phyloP scores from a whole-genome alignment of 1,140 invertebrate genomes.

The Pachyrhynchus sulphureomaculatus region DNA sequence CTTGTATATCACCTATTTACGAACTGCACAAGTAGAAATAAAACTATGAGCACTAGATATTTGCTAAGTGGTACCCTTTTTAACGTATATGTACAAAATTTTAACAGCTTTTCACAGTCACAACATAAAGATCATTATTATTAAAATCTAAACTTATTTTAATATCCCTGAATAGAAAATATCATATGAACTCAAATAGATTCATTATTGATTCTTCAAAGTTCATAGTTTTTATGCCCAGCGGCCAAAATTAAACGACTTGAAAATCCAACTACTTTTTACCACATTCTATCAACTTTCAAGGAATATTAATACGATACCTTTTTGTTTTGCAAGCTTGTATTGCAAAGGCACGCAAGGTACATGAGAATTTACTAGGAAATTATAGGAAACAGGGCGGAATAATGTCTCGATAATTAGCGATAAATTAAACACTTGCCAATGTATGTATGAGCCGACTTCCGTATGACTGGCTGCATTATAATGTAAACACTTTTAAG shows the following conservation, averaged over 20 bases:
- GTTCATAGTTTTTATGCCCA: no score
- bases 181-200: no score
- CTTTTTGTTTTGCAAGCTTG: slow-evolving; percentile 7
- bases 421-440: slow-evolving; percentile 19
- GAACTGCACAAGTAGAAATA: no score
- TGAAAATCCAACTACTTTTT: slow-evolving; percentile 12
- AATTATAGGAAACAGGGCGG: slow-evolving; percentile 8
- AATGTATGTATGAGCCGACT: slow-evolving; percentile 17
- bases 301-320: slow-evolving; percentile 8
- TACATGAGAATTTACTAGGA: background rate
- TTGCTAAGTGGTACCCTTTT: no score
- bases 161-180: no score
- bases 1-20: no score
- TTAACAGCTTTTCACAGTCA: no score
- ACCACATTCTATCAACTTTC: slow-evolving; percentile 16
- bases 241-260: background rate
- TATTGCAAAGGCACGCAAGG: slow-evolving; percentile 9
- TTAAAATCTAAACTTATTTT: no score
- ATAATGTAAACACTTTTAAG: slow-evolving; percentile 4
- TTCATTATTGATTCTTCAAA: no score
- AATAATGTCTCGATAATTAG: slow-evolving; percentile 18
- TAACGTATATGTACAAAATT: no score
- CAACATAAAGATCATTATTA: no score
- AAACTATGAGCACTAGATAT: no score
- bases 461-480: slow-evolving; percentile 10